Conservation (phyloP, 2,888 invertebrate species). For the Drosophila recens region DNA sequence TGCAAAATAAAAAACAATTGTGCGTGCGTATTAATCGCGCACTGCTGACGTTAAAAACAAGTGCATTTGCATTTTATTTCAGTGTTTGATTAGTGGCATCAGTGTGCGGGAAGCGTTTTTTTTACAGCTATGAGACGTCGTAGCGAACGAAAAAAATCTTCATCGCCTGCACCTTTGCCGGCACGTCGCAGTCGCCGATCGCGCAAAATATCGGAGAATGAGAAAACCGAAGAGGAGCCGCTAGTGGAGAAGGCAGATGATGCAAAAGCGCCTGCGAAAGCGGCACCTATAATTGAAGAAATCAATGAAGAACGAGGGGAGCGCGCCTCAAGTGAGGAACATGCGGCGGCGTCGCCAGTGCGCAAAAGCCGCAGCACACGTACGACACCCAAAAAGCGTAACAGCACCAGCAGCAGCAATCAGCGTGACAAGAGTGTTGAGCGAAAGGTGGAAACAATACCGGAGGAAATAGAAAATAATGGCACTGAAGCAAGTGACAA, state of each 20-base stretch:
- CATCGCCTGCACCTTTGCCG: constrained; percentile 87
- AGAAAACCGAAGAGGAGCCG: constrained; percentile 64
- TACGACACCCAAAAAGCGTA: constrained; percentile 71
- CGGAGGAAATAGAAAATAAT: constrained; percentile 86
- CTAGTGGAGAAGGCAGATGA: constrained; percentile 50
- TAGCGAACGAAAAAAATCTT: constrained; percentile 89
- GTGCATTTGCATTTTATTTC: constrained; percentile 44
- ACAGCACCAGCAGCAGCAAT: constrained; percentile 43
- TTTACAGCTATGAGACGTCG: constrained; percentile 89
- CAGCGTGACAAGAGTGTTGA: constrained; percentile 77
- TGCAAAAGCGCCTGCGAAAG: constrained; percentile 31
- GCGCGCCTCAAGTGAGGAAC: constrained; percentile 72
- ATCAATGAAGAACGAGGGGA: constrained; percentile 55
- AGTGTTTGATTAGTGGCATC: constrained; percentile 42
- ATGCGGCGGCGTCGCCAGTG: constrained; percentile 54
- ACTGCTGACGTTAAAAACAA: constrained; percentile 20
- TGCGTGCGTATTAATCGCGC: constrained; percentile 12
- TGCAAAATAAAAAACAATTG: constrained; percentile 22
- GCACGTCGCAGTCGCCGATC: constrained; percentile 80
- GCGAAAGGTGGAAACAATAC: constrained; percentile 86
- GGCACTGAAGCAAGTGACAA: constrained; percentile 61
- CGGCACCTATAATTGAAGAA: constrained; percentile 54
- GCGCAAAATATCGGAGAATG: constrained; percentile 72
- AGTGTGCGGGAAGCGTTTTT: constrained; percentile 44
- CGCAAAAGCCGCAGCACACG: constrained; percentile 73